phyloP scores from a whole-genome alignment of 1,140 invertebrate species.

The Drosophila elegans region DNA sequence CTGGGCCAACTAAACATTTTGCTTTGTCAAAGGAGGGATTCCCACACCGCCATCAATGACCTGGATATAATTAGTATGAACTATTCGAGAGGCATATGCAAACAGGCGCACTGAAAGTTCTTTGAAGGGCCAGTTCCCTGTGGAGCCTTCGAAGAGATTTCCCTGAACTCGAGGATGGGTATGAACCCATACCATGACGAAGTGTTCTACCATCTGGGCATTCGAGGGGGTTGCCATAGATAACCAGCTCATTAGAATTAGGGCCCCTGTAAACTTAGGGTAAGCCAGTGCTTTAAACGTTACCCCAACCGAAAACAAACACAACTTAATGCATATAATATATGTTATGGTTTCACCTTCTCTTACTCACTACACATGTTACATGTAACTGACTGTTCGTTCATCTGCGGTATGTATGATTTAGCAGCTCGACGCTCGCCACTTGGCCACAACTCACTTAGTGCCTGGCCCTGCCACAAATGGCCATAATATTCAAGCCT shows the following conservation, averaged over 20 bases:
- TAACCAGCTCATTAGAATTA: slow-evolving; percentile 22
- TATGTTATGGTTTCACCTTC: slow-evolving; percentile 5
- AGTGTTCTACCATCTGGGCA: too few species aligned
- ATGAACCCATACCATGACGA: too few species aligned
- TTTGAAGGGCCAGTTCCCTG: slow-evolving; percentile 20
- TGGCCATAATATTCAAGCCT: slow-evolving; percentile 59
- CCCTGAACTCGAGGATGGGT: slow-evolving; percentile 1
- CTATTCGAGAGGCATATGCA: slow-evolving; percentile 8
- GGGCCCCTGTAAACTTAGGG: slow-evolving; percentile 11
- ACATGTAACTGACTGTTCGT: slow-evolving; percentile 20
- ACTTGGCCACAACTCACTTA: slow-evolving; percentile 80
- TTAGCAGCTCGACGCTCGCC: slow-evolving; percentile 62
- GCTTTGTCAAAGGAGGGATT: slow-evolving; percentile 7
- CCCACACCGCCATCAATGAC: background rate
- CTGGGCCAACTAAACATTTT: slow-evolving; percentile 18
- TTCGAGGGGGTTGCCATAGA: background rate
- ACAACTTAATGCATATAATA: slow-evolving; percentile 23
- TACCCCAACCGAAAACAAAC: slow-evolving; percentile 3
- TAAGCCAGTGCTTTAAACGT: slow-evolving; percentile 11
- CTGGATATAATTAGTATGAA: slow-evolving; percentile 35
- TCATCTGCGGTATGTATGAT: slow-evolving; percentile 58
- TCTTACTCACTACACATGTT: slow-evolving; percentile 22
- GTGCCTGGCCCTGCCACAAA: slow-evolving; percentile 68
- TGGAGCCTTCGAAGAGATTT: slow-evolving; percentile 4
- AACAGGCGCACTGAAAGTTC: slow-evolving; percentile 30